Evolutionary conservation across 2,113 vertebrate genomes (phyloP), one percentile per base, ranked within the genome.

Genomic region (Hippocampus barbouri): DNA sequence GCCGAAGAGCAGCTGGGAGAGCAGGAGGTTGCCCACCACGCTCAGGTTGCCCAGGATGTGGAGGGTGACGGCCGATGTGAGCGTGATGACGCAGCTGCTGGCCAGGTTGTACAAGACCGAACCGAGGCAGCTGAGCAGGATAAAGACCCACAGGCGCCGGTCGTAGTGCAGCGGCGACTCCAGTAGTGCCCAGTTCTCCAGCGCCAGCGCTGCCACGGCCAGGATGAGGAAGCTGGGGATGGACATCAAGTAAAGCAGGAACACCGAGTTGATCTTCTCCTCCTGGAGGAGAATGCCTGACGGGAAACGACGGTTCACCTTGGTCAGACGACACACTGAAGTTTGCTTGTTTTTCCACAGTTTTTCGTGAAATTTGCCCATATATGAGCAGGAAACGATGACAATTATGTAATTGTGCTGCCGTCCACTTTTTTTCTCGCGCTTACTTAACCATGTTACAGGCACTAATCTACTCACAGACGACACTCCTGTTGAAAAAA

Each of bases 71-170:
- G 97, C 95, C 0, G 97, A 99, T 30, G 97, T 98, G 78, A 96
- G 95, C 1, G 94, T 95, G 89, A 98, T 94, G 81, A 99, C 88
- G 45, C 93, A 94, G 92, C 94, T 95, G 88, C 96, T 96, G 85
- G 97, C 93, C 89, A 99, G 83, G 93, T 98, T 99, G 92, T 99
- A 98, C 78, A 98, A 87, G 73, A 99, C 96, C 0, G 97, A 98
- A 78, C 95, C 92, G 71, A 97, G 87, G 88, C 97, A 99, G 92
- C 96, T 99, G 81, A 98, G 94, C 82, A 97, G 83, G 79, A 99
- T 85, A 20, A 96, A 97, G 79, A 91, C 84, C 97, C 97, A 98
- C 70, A 99, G 94, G 61, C 72, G 83, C 27, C 85, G 67, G 54
- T 97, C 92, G 0, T 94, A 91, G 30, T 92, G 89, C 11, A 92